These are phyloP conservation scores for Eurystomus glaucurus DNA, from an alignment of 2,797 vertebrate species.

Conservation along the genomic window DNA sequence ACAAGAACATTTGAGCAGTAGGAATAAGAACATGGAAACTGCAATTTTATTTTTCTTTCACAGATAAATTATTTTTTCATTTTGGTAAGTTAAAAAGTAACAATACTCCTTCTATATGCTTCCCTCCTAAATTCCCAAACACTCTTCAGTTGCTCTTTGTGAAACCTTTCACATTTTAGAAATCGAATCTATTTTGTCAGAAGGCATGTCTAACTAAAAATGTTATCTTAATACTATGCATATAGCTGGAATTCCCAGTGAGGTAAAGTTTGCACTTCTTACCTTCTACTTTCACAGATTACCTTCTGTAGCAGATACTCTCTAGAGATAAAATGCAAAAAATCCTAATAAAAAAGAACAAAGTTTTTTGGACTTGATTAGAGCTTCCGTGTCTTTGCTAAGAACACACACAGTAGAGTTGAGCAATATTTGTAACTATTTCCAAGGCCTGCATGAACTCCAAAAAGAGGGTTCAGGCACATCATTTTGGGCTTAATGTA, in stretches of 20 bases:
- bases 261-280: not conserved
- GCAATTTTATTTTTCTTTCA: not conserved
- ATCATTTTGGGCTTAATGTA: not conserved
- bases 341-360: not conserved
- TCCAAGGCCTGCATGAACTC: not conserved
- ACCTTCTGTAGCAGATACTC: not conserved
- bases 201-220: not conserved
- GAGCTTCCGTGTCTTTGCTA: not conserved
- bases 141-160: not conserved
- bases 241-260: not conserved
- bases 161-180: not conserved
- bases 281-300: not conserved
- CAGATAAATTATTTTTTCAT: not conserved
- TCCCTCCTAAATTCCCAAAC: not conserved
- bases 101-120: not conserved
- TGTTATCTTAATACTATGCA: rapidly evolving
- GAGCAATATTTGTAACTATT: not conserved
- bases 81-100: not conserved
- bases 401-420: rapidly evolving
- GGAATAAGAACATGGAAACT: not conserved
- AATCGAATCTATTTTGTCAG: not conserved
- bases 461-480: not conserved
- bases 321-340: not conserved
- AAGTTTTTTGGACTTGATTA: not conserved
- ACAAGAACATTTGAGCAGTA: not conserved